Evolutionary conservation across 2,888 invertebrate genomes (phyloP).

Genomic region (Chalcis sispes): DNA sequence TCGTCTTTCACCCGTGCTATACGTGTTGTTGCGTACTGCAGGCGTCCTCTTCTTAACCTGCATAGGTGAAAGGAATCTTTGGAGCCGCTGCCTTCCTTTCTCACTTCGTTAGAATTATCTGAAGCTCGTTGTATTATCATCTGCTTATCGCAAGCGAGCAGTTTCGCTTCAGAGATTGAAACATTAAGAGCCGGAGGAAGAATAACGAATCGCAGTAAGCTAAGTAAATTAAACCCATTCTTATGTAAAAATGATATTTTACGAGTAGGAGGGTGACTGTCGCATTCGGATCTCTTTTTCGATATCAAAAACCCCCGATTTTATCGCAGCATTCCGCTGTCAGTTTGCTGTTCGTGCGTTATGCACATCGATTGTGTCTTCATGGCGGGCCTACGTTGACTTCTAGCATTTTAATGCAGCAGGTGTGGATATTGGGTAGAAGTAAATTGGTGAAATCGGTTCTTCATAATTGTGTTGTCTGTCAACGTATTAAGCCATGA

Average conservation of each 20-base stretch:
- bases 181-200: neutral
- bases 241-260: neutral
- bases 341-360: neutral
- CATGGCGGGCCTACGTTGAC: neutral
- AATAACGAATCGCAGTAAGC: neutral
- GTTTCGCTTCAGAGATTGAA: neutral
- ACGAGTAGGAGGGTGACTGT: neutral
- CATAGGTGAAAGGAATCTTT: neutral
- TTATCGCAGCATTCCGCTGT: neutral
- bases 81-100: neutral
- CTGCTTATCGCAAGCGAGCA: neutral
- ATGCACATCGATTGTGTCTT: neutral
- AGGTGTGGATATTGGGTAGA: neutral
- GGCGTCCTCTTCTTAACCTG: neutral
- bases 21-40: slow-evolving; percentile 5
- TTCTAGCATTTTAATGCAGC: neutral
- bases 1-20: neutral
- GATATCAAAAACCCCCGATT: neutral
- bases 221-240: neutral
- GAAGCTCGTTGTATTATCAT: neutral
- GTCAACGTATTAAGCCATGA: neutral
- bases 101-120: neutral
- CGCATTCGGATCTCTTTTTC: neutral
- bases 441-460: neutral
- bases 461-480: neutral